phyloP scores from a whole-genome alignment of 2,113 vertebrate species.

The Takifugu flavidus region DNA sequence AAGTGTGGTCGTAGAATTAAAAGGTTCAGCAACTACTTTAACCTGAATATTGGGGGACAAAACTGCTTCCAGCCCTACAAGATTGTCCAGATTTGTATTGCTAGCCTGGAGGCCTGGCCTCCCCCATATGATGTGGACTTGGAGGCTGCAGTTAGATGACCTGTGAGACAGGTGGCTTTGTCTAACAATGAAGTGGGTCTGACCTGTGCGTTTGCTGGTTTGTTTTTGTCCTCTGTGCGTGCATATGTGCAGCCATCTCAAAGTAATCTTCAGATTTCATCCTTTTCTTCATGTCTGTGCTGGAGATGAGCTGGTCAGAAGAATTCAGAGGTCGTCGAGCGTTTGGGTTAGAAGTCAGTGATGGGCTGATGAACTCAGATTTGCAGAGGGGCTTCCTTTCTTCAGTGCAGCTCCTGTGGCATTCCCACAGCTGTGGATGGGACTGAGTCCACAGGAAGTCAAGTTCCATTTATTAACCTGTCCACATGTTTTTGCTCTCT shows the following conservation, averaged over 20 bases:
- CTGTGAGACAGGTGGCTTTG: constrained; percentile 54
- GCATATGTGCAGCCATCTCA: background rate
- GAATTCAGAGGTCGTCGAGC: too few relatives aligned
- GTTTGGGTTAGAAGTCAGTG: constrained; percentile 1
- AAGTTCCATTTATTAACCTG: background rate
- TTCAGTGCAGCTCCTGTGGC: constrained; percentile 24
- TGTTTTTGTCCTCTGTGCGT: constrained; percentile 3
- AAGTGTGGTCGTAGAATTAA: constrained; percentile 16
- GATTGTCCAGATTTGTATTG: constrained; percentile 37
- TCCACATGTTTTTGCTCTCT: background rate
- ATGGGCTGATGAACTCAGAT: background rate
- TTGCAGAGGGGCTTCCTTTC: constrained; percentile 10
- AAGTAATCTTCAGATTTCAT: constrained; percentile 5
- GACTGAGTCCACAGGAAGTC: constrained; percentile 11
- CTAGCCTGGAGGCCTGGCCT: constrained; percentile 4
- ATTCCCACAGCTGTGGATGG: constrained; percentile 22
- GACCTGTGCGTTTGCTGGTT: constrained; percentile 16
- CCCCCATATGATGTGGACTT: constrained; percentile 36
- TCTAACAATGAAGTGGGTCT: constrained; percentile 15
- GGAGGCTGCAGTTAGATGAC: constrained; percentile 30
- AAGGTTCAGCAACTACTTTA: constrained; percentile 8
- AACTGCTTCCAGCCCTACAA: constrained; percentile 4
- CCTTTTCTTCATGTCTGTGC: background rate
- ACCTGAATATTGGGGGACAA: constrained; percentile 5
- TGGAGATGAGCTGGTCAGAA: too few relatives aligned